Conservation (phyloP, 2,113 vertebrate genomes). For the Menura novaehollandiae region DNA sequence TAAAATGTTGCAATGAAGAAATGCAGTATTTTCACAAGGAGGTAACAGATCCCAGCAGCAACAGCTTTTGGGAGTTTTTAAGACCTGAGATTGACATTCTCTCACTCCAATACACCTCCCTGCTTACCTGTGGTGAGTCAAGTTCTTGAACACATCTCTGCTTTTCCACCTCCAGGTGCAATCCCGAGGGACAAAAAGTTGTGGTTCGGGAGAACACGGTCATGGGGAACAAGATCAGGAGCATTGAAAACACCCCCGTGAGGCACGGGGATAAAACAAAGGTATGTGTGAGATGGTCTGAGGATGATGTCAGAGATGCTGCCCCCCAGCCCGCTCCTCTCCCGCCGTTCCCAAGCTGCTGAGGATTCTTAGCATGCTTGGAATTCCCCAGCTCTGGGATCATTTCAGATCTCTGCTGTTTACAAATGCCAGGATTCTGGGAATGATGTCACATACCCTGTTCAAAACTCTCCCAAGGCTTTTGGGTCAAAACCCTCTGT, state of each 20-base stretch:
- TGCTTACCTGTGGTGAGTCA: neutral
- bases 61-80: neutral
- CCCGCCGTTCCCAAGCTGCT: constrained; percentile 8
- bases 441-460: constrained; percentile 43
- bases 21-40: neutral
- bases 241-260: neutral
- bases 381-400: constrained; percentile 56
- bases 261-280: constrained; percentile 4
- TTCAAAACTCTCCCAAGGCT: neutral
- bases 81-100: neutral
- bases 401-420: constrained; percentile 9
- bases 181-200: neutral
- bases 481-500: constrained; percentile 4
- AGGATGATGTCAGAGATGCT: neutral
- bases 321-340: neutral
- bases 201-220: neutral
- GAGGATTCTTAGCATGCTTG: neutral
- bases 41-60: neutral
- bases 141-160: neutral
- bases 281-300: neutral
- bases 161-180: constrained; percentile 49
- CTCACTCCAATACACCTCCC: neutral
- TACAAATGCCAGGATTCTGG: neutral
- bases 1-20: neutral
- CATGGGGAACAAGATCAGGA: constrained; percentile 41